A percentile compares a stretch with the other conserved stretches of the same genome.
Evolutionary conservation across 2,797 vertebrate genomes (phyloP).

Genomic region (Limnodromus scolopaceus): DNA sequence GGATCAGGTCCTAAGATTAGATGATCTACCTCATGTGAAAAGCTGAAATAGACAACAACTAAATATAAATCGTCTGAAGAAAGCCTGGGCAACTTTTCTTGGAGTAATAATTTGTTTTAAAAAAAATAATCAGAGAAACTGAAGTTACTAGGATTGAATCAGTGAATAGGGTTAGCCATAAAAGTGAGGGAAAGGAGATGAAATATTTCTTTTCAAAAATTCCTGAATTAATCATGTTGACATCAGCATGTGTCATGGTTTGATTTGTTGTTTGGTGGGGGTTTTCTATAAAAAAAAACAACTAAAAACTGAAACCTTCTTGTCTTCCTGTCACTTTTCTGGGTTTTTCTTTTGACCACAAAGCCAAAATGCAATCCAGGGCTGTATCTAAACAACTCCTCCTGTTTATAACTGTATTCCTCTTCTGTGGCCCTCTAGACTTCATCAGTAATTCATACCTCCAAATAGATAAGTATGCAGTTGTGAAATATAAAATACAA

Average conservation of each 20-base stretch:
- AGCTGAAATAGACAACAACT: background rate
- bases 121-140: background rate
- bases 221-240: background rate
- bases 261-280: background rate
- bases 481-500: background rate
- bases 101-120: background rate
- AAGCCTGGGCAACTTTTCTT: background rate
- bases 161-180: background rate
- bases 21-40: background rate
- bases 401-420: background rate
- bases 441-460: background rate
- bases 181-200: background rate
- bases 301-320: background rate
- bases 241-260: background rate
- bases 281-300: rapidly evolving
- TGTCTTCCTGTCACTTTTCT: background rate
- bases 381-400: background rate
- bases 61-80: background rate
- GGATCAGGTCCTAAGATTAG: background rate
- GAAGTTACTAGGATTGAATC: background rate
- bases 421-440: background rate
- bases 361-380: background rate
- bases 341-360: background rate
- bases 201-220: background rate
- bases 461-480: background rate